Base-by-base conservation (phyloP, 2,113 vertebrate species). In the Malaclemys terrapin region DNA sequence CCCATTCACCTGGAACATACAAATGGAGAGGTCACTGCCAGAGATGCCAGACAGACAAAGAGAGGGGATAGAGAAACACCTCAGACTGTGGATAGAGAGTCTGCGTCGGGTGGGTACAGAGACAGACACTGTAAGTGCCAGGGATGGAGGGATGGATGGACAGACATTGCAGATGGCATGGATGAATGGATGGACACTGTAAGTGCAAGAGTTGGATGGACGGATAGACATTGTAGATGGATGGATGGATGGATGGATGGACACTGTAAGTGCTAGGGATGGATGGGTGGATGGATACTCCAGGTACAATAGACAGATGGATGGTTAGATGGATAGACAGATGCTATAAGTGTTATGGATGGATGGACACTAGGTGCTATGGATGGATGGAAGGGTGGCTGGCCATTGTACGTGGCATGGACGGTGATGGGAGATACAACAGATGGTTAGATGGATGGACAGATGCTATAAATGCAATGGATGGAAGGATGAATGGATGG, bases 1-100 rank as follows among this genome's bases (percentile, higher is more conserved):
- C 3, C 88, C 91, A 27, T 95, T 95, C 80, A 95, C 88, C 94
- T 95, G 45, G 38, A 83, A 83, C 5, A 25, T 35, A 20, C 22
- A 57, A 42, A 80, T 31, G 31, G 25, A 35, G 11, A 50, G 29
- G 29, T 75, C 27, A 38, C 49, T 12, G 31, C 56, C 54, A 29
- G 14, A 53, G n/a, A 56, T 13, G 4, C 5, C 9, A 22, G 47
- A 52, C 5, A 25, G 47, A 35, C 65, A 72, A 9, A 75, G 72
- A 42, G 5, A 22, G 19, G 22, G 72, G 38, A 42, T 13, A 45
- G 42, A 76, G 42, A 42, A 45, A 45, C 6, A 38, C 38, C 24
- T 76, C 20, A 47, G 75, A 6, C 42, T 25, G 22, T 47, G 24
- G 10, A 42, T 6, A 76, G 42, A 27, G 42, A 42, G 24, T 47